Evolutionary conservation across 2,888 invertebrate species (phyloP).

Genomic region (Rhagonycha lutea): DNA sequence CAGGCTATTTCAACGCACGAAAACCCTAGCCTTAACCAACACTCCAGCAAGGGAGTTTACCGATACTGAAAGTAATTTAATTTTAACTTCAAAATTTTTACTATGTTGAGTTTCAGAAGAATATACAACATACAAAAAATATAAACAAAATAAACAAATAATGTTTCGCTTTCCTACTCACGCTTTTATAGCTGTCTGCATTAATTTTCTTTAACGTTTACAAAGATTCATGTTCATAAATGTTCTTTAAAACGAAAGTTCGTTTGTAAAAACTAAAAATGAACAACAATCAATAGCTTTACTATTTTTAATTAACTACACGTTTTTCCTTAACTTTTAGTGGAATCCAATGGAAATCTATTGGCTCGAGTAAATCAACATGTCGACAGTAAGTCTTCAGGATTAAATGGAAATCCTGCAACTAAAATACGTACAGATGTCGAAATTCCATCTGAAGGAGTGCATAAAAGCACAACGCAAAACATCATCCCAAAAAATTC

Average conservation of each 20-base stretch:
- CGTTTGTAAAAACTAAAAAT: not conserved
- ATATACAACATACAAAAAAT: not conserved
- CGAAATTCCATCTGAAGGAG: constrained; percentile 61
- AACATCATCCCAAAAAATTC: constrained; percentile 42
- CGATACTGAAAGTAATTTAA: not conserved
- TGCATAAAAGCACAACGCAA: constrained; percentile 60
- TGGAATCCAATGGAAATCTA: constrained; percentile 53
- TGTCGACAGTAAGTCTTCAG: constrained; percentile 41
- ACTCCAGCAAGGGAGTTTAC: too few relatives aligned
- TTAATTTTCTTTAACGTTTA: not conserved
- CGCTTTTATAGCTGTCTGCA: not conserved
- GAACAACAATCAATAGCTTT: not conserved
- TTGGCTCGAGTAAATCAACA: constrained; percentile 52
- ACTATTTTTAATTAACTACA: not conserved
- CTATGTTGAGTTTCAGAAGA: not conserved
- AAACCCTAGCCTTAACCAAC: too few relatives aligned
- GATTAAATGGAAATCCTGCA: constrained; percentile 53
- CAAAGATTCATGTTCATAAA: not conserved
- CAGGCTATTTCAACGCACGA: too few relatives aligned
- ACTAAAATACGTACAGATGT: constrained; percentile 60
- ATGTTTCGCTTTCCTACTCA: not conserved
- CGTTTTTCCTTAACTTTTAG: constrained; percentile 39
- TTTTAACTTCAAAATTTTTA: not conserved
- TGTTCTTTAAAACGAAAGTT: not conserved
- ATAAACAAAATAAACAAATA: not conserved